Base-by-base conservation (phyloP, 64 coral and sea anemone genomes). In the Exaiptasia diaphana region DNA sequence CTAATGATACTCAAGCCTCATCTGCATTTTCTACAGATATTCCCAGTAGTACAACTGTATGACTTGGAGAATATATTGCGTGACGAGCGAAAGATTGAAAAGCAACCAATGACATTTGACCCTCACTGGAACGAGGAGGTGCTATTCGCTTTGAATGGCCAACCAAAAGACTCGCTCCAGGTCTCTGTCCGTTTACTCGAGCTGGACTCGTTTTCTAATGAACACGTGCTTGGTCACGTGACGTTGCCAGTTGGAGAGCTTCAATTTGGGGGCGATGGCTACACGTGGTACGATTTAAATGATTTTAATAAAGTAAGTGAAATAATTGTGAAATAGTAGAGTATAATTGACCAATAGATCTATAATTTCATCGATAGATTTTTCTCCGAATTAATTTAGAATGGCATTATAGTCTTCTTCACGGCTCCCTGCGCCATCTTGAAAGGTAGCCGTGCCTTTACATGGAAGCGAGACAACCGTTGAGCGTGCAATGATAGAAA, bases 141-240 rank as follows among this genome's bases (percentile, higher is more conserved):
- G 55, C 38, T 83, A 27, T 95, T 95, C 73, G 80, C 87, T 2
- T 34, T 90, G 32, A 83, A 78, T 15, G 86, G 81, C 3, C 65
- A 83, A 24, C 32, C 73, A 11, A 61, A 78, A 3, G 75, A 88
- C 38, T 79, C 86, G 18, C 28, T 95, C 12, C 44, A 34, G 5
- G 62, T 89, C 8, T 48, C 38, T 28, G 75, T 89, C 38, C 73
- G 68, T 24, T 24, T 95, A 33, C 69, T 77, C 35, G 91, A 95
- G 55, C 24, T 80, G 45, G 91, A 95, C 80, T 85, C 91, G 53
- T 90, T 89, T 95, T 95, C 91, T 80, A 95, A 89, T 62, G 53
- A 70, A 12, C 86, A 89, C 41, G 22, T 80, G 22, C 89, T 95
- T 95, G 91, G 91, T 53, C 74, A 89, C 34, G 64, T 95, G 38